phyloP scores from a whole-genome alignment of 2,888 invertebrate species.

The Nymphalis polychloros region DNA sequence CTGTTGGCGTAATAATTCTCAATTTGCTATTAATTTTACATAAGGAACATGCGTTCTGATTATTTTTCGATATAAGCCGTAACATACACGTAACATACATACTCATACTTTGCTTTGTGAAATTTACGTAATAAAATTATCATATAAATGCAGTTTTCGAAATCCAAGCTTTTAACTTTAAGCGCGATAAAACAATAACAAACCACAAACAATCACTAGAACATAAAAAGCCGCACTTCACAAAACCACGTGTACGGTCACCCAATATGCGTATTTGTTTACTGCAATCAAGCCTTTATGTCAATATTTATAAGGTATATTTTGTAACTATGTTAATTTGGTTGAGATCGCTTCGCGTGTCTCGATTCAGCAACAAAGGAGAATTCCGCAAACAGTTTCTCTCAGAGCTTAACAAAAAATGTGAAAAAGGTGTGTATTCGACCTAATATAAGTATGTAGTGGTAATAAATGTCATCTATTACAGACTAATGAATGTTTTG shows the following conservation, averaged over 20 bases:
- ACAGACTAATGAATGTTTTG: too few relatives aligned
- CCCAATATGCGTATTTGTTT: background rate
- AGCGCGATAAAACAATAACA: background rate
- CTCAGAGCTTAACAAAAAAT: constrained; percentile 28
- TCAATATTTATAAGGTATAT: background rate
- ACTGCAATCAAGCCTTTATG: background rate
- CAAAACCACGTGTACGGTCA: background rate
- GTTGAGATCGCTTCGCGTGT: background rate
- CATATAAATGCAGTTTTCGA: background rate
- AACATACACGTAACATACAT: background rate
- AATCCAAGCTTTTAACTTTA: background rate
- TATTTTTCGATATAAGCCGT: too few relatives aligned
- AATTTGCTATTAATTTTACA: too few relatives aligned
- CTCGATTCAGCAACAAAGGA: constrained; percentile 19
- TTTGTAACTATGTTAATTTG: background rate
- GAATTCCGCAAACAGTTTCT: constrained; percentile 21
- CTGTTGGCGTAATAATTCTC: too few relatives aligned
- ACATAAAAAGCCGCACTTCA: background rate
- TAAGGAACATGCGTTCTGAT: too few relatives aligned
- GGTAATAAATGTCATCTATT: too few relatives aligned
- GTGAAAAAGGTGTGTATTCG: constrained; percentile 17
- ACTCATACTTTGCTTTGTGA: background rate
- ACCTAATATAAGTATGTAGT: background rate
- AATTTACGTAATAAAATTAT: background rate
- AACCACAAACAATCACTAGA: background rate